Evolutionary conservation across 2,113 vertebrate genomes (phyloP).

Genomic region (Vulpes vulpes): DNA sequence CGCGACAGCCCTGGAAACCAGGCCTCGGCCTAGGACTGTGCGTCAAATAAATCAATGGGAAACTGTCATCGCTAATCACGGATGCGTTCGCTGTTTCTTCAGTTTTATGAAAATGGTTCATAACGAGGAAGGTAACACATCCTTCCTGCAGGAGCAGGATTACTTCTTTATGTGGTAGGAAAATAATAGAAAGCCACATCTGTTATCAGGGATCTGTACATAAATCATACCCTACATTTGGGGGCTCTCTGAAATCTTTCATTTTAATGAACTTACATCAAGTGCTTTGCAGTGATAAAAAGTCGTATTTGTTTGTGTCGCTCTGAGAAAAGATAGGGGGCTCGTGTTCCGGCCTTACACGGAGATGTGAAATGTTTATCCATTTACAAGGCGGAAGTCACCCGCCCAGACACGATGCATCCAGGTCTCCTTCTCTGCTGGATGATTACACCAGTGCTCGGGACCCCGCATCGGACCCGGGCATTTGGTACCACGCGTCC

Average conservation of each 20-base stretch:
- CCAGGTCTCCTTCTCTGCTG: neutral
- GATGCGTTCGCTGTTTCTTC: conserved; percentile 81
- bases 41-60: conserved; percentile 84
- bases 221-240: conserved; percentile 78
- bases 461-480: neutral
- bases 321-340: conserved; percentile 76
- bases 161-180: conserved; percentile 72
- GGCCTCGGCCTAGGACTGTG: conserved; percentile 62
- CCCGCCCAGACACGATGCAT: conserved; percentile 73
- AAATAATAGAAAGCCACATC: conserved; percentile 80
- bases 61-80: conserved; percentile 73
- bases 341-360: conserved; percentile 67
- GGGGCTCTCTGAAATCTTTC: conserved; percentile 82
- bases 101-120: conserved; percentile 77
- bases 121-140: conserved; percentile 78
- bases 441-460: neutral
- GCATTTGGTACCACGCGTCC: neutral
- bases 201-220: conserved; percentile 80
- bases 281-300: conserved; percentile 81
- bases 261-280: conserved; percentile 85
- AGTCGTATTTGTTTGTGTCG: conserved; percentile 83
- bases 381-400: conserved; percentile 72
- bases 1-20: conserved; percentile 21
- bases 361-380: conserved; percentile 78
- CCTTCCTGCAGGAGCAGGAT: conserved; percentile 80